Evolutionary conservation across 2,113 vertebrate genomes (phyloP), one percentile per base, ranked within the genome.

Genomic region (Numenius arquata): DNA sequence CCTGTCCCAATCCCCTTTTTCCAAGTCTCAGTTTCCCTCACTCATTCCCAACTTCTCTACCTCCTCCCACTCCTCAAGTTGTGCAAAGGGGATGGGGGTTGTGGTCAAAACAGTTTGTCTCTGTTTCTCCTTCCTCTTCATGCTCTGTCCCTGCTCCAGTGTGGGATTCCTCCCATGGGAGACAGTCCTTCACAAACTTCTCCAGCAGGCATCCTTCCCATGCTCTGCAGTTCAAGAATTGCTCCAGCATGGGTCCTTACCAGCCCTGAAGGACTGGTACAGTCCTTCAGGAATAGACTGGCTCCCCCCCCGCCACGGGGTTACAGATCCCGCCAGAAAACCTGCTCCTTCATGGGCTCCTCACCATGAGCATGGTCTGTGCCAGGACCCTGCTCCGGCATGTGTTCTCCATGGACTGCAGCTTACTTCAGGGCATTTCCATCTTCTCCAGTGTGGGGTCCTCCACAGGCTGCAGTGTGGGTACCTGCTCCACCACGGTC

Each of bases 371-470:
- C 12, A 12, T 6, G 10, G 22, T 5, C 15, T 14, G 18, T 67
- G 6, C 8, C 15, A 40, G 23, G 25, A 55, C 5, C 6, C 18
- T 79, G 38, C 5, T 32, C 38, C 58, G 12, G 15, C 2, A 1
- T 5, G 14, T 6, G 3, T 1, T 67, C 8, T 72, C 22, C 22
- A 32, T 41, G 15, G 9, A 22, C 9, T 86, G 4, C 27, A 26
- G 2, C 13, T 78, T 75, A 21, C 27, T 34, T 66, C 32, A 34
- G 36, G 26, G 11, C 8, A 38, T 52, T 47, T 71, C 40, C 14
- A 20, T 36, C 15, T 61, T 16, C 27, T 55, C 11, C 4, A 6
- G 2, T 0, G 0, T 41, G 16, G 26, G 2, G 4, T 52, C 7
- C 12, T 52, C 29, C 61, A 19, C 3, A 32, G 17, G 5, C 17